Conservation (phyloP, 2,113 vertebrate species). For the Rhabdornis inornatus region DNA sequence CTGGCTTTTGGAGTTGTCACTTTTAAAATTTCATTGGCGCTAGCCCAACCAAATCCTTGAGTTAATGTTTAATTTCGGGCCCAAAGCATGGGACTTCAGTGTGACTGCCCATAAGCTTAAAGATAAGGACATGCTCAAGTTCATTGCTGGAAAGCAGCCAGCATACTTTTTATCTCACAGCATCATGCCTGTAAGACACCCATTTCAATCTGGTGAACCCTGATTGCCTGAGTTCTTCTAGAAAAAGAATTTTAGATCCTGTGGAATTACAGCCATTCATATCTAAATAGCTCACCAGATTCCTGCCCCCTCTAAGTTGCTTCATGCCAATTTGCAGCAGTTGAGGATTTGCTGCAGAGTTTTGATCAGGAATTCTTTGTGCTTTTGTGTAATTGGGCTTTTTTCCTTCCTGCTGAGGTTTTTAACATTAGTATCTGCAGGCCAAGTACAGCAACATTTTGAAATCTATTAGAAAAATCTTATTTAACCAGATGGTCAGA, state of each 20-base stretch:
- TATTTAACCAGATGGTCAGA: not conserved
- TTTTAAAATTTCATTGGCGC: not conserved
- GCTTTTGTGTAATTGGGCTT: not conserved
- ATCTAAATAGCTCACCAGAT: not conserved
- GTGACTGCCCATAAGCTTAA: not conserved
- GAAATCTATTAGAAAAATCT: not conserved
- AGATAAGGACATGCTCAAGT: constrained; percentile 55
- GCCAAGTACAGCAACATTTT: not conserved
- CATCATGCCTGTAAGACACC: constrained; percentile 18
- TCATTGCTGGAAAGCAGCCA: constrained; percentile 11
- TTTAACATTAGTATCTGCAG: not conserved
- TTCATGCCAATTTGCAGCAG: not conserved
- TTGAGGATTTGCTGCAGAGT: not conserved
- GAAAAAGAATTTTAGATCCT: constrained; percentile 10
- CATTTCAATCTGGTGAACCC: not conserved
- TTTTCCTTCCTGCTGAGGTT: not conserved
- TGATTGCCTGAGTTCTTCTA: not conserved
- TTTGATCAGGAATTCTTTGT: not conserved
- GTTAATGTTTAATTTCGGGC: constrained; percentile 32
- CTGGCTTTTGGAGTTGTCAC: not conserved
- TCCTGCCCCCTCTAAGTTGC: not conserved
- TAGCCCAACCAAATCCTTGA: not conserved
- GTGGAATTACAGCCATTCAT: not conserved
- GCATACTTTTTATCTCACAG: not conserved
- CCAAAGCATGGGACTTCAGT: not conserved